These are phyloP conservation scores for Mesorhabditis belari DNA, from an alignment of 2,888 invertebrate species.

Conservation along the genomic window DNA sequence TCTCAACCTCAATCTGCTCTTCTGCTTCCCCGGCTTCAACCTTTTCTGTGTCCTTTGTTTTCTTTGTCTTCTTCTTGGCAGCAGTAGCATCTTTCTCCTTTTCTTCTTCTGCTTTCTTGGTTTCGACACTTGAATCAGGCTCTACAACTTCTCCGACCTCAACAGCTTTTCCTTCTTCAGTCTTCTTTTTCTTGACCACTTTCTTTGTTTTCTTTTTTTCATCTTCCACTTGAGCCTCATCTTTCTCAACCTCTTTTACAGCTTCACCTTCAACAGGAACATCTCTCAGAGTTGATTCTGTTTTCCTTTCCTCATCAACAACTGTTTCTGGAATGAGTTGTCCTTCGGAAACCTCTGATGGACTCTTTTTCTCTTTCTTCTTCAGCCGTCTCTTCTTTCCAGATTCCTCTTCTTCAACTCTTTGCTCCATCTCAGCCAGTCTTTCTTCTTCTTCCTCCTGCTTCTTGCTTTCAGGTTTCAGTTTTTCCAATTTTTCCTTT, in stretches of 20 bases:
- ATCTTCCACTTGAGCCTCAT: not conserved
- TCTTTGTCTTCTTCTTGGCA: constrained; percentile 1
- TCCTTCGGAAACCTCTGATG: no score
- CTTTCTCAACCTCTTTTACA: not conserved
- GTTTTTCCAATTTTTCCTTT: constrained; percentile 2
- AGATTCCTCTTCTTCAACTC: not conserved
- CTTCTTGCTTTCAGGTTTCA: not conserved
- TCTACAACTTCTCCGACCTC: not conserved
- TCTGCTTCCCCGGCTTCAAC: not conserved
- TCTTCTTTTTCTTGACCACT: constrained; percentile 22
- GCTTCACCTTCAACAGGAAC: not conserved
- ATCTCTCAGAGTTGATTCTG: not conserved
- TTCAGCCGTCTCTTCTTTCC: not conserved
- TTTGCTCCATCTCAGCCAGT: not conserved
- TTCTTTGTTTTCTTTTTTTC: constrained; percentile 7
- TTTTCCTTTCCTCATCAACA: no score
- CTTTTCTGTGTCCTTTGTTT: not conserved
- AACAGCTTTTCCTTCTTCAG: constrained; percentile 6
- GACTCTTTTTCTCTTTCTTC: not conserved
- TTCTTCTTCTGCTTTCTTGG: not conserved
- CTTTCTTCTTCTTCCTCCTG: constrained; percentile 3
- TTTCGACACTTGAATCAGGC: constrained; percentile 4
- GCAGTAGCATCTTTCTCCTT: not conserved
- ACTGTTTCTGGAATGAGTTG: no score
- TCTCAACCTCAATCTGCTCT: not conserved